These are phyloP conservation scores for Speoplatyrhinus poulsoni DNA, from an alignment of 2,113 vertebrate species.

Conservation along the genomic window DNA sequence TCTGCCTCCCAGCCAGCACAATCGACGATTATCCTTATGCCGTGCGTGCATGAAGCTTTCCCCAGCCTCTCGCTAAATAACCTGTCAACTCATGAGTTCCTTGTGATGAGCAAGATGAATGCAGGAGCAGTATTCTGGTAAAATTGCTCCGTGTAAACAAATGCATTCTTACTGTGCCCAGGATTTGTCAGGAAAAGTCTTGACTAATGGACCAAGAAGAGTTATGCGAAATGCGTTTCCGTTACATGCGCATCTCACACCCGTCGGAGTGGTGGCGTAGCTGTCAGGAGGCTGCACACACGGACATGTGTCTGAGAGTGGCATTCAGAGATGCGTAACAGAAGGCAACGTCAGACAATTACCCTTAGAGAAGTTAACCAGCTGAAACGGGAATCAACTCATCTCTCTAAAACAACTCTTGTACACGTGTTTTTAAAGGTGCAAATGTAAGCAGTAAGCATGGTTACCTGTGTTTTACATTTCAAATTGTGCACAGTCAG, in stretches of 20 bases:
- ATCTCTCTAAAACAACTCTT: conserved; percentile 47
- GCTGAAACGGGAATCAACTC: conserved; percentile 41
- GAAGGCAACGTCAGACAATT: conserved; percentile 66
- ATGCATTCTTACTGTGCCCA: conserved; percentile 51
- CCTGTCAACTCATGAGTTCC: conserved; percentile 30
- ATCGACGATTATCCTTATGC: conserved; percentile 47
- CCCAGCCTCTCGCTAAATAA: conserved; percentile 31
- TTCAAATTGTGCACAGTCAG: background rate
- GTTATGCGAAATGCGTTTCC: conserved; percentile 65
- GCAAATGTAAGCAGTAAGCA: conserved; percentile 35
- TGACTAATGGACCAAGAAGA: conserved; percentile 56
- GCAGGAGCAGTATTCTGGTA: conserved; percentile 37
- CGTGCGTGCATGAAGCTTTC: conserved; percentile 34
- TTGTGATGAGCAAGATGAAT: conserved; percentile 28
- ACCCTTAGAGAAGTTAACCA: conserved; percentile 67
- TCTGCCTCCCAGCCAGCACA: conserved; percentile 41
- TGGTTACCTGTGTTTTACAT: conserved; percentile 19
- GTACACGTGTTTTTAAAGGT: conserved; percentile 32
- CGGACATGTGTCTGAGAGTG: conserved; percentile 57
- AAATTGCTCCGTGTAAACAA: conserved; percentile 47
- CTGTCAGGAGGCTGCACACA: conserved; percentile 47
- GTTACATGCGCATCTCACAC: conserved; percentile 54
- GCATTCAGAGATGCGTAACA: conserved; percentile 60
- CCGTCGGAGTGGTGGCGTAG: conserved; percentile 47
- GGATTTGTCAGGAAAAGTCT: conserved; percentile 62